Evolutionary conservation across 2,797 vertebrate genomes (phyloP).

Genomic region (Onychomys leucogaster): DNA sequence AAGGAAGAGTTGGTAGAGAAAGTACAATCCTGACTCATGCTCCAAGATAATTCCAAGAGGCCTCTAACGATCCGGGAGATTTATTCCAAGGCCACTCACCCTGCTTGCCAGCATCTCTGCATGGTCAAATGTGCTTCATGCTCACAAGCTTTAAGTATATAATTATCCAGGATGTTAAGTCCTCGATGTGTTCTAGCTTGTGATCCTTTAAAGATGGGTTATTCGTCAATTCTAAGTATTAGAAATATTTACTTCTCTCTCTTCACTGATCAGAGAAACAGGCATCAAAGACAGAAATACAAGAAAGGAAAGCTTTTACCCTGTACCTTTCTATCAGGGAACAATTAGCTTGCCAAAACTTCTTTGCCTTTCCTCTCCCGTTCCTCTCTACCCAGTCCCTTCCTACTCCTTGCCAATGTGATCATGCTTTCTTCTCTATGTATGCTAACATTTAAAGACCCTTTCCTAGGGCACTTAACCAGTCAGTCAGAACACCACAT

Average conservation of each 20-base stretch:
- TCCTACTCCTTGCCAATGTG: conserved; percentile 62
- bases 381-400: conserved; percentile 28
- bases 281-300: conserved; percentile 57
- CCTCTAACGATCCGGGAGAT: conserved; percentile 33
- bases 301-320: conserved; percentile 68
- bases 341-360: conserved; percentile 78
- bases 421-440: conserved; percentile 75
- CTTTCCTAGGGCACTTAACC: conserved; percentile 67
- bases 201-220: conserved; percentile 67
- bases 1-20: conserved; percentile 33
- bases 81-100: conserved; percentile 39
- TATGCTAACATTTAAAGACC: conserved; percentile 68
- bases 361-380: conserved; percentile 52
- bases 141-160: conserved; percentile 75
- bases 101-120: conserved; percentile 75
- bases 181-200: conserved; percentile 70
- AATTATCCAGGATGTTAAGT: conserved; percentile 70
- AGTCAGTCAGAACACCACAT: conserved; percentile 74
- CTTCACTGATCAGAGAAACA: conserved; percentile 65
- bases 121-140: conserved; percentile 72
- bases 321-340: conserved; percentile 67
- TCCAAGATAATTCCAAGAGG: conserved; percentile 25
- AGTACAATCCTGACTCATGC: conserved; percentile 6
- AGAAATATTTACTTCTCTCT: conserved; percentile 63
- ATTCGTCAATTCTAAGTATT: conserved; percentile 66